These are phyloP conservation scores for Craseonycteris thonglongyai DNA, from an alignment of 2,113 vertebrate species.

Conservation along the genomic window DNA sequence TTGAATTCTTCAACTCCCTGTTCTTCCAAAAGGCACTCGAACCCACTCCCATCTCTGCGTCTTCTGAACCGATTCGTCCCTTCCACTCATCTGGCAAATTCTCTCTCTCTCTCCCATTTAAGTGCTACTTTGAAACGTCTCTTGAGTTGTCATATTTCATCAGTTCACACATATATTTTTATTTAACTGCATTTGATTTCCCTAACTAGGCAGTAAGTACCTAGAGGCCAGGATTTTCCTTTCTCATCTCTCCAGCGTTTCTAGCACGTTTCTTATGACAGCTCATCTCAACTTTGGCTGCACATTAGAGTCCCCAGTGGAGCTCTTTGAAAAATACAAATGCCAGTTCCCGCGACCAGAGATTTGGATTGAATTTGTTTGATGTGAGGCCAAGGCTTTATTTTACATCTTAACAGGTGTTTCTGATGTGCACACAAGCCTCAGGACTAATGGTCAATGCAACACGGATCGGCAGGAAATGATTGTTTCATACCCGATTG, in stretches of 20 bases:
- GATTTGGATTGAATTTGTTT: neutral
- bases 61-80: neutral
- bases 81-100: neutral
- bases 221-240: neutral
- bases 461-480: neutral
- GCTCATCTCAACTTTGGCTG: neutral
- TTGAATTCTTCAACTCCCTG: neutral
- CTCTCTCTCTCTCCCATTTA: neutral
- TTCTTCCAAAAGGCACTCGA: neutral
- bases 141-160: neutral
- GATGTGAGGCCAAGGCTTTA: neutral
- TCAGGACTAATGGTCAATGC: neutral
- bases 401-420: neutral
- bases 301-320: neutral
- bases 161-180: neutral
- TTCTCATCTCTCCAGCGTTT: neutral
- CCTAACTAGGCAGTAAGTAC: neutral
- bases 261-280: neutral
- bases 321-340: neutral
- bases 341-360: fast-evolving
- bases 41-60: neutral
- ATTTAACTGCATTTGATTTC: neutral
- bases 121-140: neutral
- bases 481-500: neutral
- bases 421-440: neutral